A percentile compares a stretch with the other conserved stretches of the same genome.
phyloP scores from a whole-genome alignment of 2,888 invertebrate species.

The Cephalotes varians region DNA sequence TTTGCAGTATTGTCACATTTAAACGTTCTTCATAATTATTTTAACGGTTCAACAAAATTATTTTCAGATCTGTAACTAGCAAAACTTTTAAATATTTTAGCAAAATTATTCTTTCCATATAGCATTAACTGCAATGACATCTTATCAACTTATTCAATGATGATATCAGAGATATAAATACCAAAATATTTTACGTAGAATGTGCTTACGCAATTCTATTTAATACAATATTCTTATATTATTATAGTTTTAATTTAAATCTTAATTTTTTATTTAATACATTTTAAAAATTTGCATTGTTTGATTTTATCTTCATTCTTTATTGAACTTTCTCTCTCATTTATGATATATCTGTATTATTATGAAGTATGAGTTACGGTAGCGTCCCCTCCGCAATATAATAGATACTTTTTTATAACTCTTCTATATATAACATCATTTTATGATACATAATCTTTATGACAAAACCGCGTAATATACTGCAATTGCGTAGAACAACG shows the following conservation, averaged over 20 bases:
- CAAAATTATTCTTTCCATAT: too few species aligned
- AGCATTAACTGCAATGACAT: background rate
- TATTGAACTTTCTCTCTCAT: background rate
- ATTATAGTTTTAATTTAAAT: background rate
- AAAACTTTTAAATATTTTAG: too few species aligned
- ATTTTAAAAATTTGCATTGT: background rate
- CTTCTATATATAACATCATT: background rate
- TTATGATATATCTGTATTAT: background rate
- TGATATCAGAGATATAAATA: background rate
- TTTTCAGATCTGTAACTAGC: too few species aligned
- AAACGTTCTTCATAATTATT: too few species aligned
- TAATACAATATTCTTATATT: background rate
- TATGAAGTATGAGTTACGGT: background rate
- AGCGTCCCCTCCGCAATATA: background rate
- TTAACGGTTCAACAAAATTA: too few species aligned
- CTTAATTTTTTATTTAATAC: background rate
- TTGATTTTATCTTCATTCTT: background rate
- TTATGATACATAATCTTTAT: background rate
- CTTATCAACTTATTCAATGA: background rate
- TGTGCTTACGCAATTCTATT: background rate
- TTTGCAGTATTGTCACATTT: too few species aligned
- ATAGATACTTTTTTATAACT: background rate
- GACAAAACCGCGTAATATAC: background rate
- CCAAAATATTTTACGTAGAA: background rate
- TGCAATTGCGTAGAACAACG: background rate